phyloP scores from a whole-genome alignment of 2,113 vertebrate species.

The Pollimyrus isidori region DNA sequence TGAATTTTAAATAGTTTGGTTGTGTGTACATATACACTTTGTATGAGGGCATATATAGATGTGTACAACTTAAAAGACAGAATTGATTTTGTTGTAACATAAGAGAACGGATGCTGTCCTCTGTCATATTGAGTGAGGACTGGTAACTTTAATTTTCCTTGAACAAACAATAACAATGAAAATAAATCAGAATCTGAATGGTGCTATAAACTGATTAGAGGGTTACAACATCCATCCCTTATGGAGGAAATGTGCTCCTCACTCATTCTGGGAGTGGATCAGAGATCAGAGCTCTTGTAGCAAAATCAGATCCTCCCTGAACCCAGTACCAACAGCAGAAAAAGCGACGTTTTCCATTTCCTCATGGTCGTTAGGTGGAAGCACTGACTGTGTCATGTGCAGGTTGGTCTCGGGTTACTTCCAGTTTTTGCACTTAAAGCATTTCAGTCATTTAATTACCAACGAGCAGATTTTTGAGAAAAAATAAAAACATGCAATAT shows the following conservation, averaged over 20 bases:
- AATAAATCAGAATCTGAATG: neutral
- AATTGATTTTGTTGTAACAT: neutral
- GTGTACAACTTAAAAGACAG: neutral
- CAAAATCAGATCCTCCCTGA: neutral
- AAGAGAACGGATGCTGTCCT: neutral
- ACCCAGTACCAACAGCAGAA: neutral
- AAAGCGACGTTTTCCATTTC: neutral
- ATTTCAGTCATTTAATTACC: neutral
- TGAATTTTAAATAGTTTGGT: neutral
- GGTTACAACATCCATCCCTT: neutral
- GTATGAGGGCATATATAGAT: neutral
- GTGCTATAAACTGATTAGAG: neutral
- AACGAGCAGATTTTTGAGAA: neutral
- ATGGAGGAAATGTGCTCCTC: neutral
- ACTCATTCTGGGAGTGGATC: neutral
- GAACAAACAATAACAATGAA: neutral
- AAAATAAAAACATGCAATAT: neutral
- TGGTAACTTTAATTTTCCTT: neutral
- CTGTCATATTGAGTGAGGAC: neutral
- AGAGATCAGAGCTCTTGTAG: neutral
- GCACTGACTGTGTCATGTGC: neutral
- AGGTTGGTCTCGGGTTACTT: neutral
- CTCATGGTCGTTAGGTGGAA: neutral
- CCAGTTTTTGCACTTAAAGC: neutral
- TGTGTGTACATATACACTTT: neutral